Percentiles rank a stretch among this genome's conserved stretches.
Conservation (phyloP, 2,888 invertebrate species). For the Eristalis pertinax region DNA sequence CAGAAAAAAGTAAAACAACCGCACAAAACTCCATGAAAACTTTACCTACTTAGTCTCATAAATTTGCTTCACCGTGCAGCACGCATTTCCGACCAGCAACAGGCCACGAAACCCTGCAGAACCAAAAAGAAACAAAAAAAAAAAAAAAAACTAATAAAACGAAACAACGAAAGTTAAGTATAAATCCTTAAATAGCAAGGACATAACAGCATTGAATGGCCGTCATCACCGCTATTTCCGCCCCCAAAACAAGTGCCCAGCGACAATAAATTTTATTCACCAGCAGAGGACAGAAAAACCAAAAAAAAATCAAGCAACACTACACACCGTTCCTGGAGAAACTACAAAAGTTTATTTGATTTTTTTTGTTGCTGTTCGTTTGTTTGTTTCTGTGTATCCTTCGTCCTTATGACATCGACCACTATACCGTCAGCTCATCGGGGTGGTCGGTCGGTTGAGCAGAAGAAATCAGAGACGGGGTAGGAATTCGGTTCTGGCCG, state of each 20-base stretch:
- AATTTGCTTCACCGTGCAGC: slow-evolving; percentile 37
- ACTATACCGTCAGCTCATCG: slow-evolving; percentile 7
- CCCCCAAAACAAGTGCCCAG: slow-evolving; percentile 39
- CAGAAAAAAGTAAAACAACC: slow-evolving; percentile 10
- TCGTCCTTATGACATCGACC: slow-evolving; percentile 24
- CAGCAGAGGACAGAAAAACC: slow-evolving; percentile 32
- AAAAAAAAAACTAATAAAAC: slow-evolving; percentile 1
- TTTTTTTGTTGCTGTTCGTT: background rate
- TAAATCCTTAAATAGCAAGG: slow-evolving; percentile 50
- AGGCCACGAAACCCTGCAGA: slow-evolving; percentile 30
- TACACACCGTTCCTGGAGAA: slow-evolving; percentile 13
- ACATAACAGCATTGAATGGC: slow-evolving; percentile 50
- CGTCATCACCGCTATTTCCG: slow-evolving; percentile 55
- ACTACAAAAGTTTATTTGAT: slow-evolving; percentile 43
- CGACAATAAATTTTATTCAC: slow-evolving; percentile 62
- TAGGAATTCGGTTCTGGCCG: background rate
- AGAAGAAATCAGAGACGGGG: background rate
- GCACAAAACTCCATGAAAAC: slow-evolving; percentile 15
- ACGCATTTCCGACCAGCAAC: slow-evolving; percentile 60
- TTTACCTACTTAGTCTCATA: slow-evolving; percentile 16
- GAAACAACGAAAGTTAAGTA: slow-evolving; percentile 18
- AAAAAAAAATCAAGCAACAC: background rate
- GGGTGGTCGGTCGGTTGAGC: slow-evolving; percentile 22
- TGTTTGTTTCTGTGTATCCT: slow-evolving; percentile 11
- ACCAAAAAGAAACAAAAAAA: background rate